Percentiles rank a stretch among this genome's conserved stretches.
Evolutionary conservation across 2,888 invertebrate species (phyloP).

Genomic region (Apomyelois bistriatella): DNA sequence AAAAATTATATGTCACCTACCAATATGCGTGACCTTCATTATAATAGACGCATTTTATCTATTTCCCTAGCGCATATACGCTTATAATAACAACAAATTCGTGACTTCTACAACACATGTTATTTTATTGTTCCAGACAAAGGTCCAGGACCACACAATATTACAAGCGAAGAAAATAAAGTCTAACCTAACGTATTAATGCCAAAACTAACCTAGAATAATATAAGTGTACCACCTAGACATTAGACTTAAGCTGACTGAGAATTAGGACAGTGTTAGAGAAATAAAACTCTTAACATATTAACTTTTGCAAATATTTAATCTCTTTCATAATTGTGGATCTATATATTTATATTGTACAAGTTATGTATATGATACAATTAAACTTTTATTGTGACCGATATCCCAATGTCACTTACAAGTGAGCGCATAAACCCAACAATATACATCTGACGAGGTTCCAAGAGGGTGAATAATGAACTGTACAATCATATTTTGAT

Average conservation of each 20-base stretch:
- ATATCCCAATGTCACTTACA: conserved; percentile 47
- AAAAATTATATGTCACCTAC: too few relatives aligned
- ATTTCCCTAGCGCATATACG: too few relatives aligned
- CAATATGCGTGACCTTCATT: too few relatives aligned
- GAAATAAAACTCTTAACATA: conserved; percentile 58
- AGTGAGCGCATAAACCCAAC: conserved; percentile 55
- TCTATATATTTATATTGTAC: conserved; percentile 81
- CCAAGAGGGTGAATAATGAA: conserved; percentile 57
- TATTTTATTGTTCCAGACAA: conserved; percentile 49
- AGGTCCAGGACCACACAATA: conserved; percentile 82
- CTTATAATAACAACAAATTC: too few relatives aligned
- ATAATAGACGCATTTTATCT: too few relatives aligned
- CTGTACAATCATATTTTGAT: conserved; percentile 68
- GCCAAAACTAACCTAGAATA: conserved; percentile 36
- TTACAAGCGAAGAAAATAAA: conserved; percentile 43
- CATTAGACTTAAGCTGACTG: conserved; percentile 44
- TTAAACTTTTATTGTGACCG: conserved; percentile 63
- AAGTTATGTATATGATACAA: conserved; percentile 73
- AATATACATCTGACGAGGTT: conserved; percentile 53
- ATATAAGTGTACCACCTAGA: conserved; percentile 38
- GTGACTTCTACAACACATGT: neutral
- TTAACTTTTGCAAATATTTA: conserved; percentile 81
- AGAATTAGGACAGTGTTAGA: conserved; percentile 33
- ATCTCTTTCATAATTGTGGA: conserved; percentile 81
- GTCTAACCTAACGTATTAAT: conserved; percentile 32